A percentile compares a stretch with the other conserved stretches of the same genome.
Evolutionary conservation across 2,888 invertebrate species (phyloP).

Genomic region (Phrixothrix hirtus): DNA sequence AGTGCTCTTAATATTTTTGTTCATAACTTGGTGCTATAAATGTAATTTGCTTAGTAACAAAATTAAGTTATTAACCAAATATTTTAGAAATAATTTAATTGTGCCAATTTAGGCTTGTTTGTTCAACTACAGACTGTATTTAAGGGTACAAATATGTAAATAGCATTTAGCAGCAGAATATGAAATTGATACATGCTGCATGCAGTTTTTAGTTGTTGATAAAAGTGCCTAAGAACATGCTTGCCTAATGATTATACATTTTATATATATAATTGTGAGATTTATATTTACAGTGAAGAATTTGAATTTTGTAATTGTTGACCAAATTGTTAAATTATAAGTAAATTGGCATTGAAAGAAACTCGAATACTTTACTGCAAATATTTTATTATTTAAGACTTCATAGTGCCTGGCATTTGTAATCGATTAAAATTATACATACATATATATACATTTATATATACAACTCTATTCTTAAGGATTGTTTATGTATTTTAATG

Average conservation of each 20-base stretch:
- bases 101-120: conserved; percentile 42
- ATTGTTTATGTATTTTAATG: conserved; percentile 27
- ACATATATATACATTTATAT: no score
- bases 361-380: background rate
- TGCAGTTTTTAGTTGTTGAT: background rate
- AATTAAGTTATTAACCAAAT: conserved; percentile 43
- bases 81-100: conserved; percentile 30
- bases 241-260: conserved; percentile 1
- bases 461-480: conserved; percentile 18
- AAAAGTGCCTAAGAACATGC: conserved; percentile 6
- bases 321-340: background rate
- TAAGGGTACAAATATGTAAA: conserved; percentile 20
- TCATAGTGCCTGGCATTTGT: conserved; percentile 17
- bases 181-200: no score
- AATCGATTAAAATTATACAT: background rate
- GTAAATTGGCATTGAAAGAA: background rate
- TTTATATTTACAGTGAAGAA: background rate
- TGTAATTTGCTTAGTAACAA: conserved; percentile 20
- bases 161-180: conserved; percentile 21
- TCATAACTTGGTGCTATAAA: conserved; percentile 28
- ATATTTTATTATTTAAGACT: conserved; percentile 14
- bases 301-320: background rate
- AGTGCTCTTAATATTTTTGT: conserved; percentile 26
- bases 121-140: conserved; percentile 10
- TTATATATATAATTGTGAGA: background rate